Conservation (phyloP, 2,888 invertebrate genomes). For the Nomada fucata region DNA sequence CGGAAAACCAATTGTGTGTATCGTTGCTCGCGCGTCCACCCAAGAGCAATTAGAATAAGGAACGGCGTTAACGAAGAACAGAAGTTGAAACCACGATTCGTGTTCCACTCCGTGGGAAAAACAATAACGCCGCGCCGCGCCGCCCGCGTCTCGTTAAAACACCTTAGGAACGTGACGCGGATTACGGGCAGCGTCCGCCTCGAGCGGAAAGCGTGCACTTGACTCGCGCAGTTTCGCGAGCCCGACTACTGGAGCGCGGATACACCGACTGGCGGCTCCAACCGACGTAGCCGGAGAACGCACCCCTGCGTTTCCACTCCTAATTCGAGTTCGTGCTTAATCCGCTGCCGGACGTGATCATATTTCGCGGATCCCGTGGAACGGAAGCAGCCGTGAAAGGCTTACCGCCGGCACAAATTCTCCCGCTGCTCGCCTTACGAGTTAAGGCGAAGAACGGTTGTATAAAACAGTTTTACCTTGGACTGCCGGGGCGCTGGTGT, state of each 20-base stretch:
- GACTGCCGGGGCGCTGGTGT: not conserved
- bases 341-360: slow-evolving; percentile 64
- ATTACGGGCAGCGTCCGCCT: slow-evolving; percentile 34
- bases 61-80: slow-evolving; percentile 10
- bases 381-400: slow-evolving; percentile 58
- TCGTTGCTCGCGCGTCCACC: not conserved
- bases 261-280: not conserved
- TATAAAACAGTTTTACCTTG: slow-evolving; percentile 34
- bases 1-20: not conserved
- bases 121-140: slow-evolving; percentile 16
- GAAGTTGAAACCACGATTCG: slow-evolving; percentile 37
- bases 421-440: slow-evolving; percentile 37
- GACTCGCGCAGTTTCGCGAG: slow-evolving; percentile 9
- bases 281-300: not conserved
- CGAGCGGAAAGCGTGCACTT: not conserved
- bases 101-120: slow-evolving; percentile 24
- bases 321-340: slow-evolving; percentile 62
- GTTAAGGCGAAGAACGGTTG: slow-evolving; percentile 55
- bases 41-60: not conserved
- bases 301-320: not conserved
- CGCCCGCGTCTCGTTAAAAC: slow-evolving; percentile 33
- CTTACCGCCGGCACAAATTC: slow-evolving; percentile 53
- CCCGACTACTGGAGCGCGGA: not conserved
- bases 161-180: slow-evolving; percentile 29
- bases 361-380: slow-evolving; percentile 61